A percentile compares a stretch with the other conserved stretches of the same genome.
Conservation (phyloP, 2,797 vertebrate species). For the Phataginus tetradactyla region DNA sequence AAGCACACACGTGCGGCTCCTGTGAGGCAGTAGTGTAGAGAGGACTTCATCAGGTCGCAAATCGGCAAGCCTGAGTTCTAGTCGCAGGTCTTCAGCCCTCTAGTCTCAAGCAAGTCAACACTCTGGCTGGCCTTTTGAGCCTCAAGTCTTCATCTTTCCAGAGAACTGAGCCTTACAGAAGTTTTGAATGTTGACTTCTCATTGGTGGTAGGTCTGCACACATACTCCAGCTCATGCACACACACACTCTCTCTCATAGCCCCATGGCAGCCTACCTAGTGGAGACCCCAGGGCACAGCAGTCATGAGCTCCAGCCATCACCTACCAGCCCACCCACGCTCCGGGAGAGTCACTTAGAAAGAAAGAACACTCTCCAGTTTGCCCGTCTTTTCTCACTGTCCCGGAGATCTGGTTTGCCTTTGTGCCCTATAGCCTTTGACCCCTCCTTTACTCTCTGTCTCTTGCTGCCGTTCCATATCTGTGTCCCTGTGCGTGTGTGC, state of each 20-base stretch:
- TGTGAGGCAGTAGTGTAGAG: neutral
- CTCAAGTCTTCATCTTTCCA: neutral
- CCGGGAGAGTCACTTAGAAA: neutral
- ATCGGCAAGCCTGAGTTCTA: neutral
- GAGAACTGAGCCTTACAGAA: neutral
- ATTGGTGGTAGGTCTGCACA: accelerated
- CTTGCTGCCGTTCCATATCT: constrained; percentile 44
- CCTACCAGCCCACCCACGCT: neutral
- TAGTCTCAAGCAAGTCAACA: neutral
- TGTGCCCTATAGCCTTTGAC: constrained; percentile 29
- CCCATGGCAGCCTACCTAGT: neutral
- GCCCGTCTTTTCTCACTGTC: neutral
- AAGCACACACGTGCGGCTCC: neutral
- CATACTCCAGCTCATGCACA: neutral
- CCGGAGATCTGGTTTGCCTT: constrained; percentile 20
- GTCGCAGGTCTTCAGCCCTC: neutral
- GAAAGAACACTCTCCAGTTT: neutral
- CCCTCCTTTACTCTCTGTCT: constrained; percentile 64
- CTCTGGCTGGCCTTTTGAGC: neutral
- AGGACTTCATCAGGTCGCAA: neutral
- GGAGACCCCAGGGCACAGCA: neutral
- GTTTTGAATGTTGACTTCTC: neutral
- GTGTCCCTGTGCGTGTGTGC: constrained; percentile 81
- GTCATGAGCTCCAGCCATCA: neutral
- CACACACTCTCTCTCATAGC: neutral